A percentile compares a stretch with the other conserved stretches of the same genome.
Conservation (phyloP, 64 coral and sea anemone genomes). For the Pocillopora damicornis region DNA sequence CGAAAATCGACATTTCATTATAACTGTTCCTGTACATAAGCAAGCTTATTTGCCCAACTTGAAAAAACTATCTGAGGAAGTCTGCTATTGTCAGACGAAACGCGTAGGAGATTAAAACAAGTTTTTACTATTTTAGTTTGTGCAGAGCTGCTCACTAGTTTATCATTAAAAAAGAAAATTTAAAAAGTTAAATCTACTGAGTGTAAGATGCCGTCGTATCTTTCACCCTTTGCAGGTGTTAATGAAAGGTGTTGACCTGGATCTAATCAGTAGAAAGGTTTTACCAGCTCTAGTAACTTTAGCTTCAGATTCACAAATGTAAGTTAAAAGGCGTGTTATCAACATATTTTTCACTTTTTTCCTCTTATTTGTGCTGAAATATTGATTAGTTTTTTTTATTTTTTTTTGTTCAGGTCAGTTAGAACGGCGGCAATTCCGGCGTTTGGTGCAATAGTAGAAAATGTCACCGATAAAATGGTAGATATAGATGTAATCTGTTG, state of each 20-base stretch:
- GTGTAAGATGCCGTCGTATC: too few relatives aligned
- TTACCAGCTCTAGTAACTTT: slow-evolving; percentile 87
- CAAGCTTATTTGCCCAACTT: too few relatives aligned
- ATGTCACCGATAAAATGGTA: slow-evolving; percentile 89
- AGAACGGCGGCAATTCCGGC: slow-evolving; percentile 89
- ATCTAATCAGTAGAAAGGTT: slow-evolving; percentile 78
- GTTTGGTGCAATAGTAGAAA: slow-evolving; percentile 93
- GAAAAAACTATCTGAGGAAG: too few relatives aligned
- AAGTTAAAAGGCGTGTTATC: slow-evolving; percentile 3
- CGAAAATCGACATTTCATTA: too few relatives aligned
- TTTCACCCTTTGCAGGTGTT: slow-evolving; percentile 59
- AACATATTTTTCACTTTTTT: background rate
- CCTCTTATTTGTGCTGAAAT: background rate
- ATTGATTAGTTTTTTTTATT: background rate
- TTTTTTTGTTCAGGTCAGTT: slow-evolving; percentile 65
- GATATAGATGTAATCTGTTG: background rate
- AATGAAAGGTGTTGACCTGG: slow-evolving; percentile 73
- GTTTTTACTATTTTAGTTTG: too few relatives aligned
- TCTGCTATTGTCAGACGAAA: too few relatives aligned
- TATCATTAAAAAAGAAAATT: too few relatives aligned
- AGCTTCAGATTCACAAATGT: slow-evolving; percentile 94
- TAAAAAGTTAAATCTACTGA: too few relatives aligned
- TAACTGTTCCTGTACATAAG: too few relatives aligned
- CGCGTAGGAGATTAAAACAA: too few relatives aligned
- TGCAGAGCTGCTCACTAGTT: too few relatives aligned